Evolutionary conservation across 2,113 vertebrate species (phyloP).

Genomic region (Plecturocebus donacophilus): DNA sequence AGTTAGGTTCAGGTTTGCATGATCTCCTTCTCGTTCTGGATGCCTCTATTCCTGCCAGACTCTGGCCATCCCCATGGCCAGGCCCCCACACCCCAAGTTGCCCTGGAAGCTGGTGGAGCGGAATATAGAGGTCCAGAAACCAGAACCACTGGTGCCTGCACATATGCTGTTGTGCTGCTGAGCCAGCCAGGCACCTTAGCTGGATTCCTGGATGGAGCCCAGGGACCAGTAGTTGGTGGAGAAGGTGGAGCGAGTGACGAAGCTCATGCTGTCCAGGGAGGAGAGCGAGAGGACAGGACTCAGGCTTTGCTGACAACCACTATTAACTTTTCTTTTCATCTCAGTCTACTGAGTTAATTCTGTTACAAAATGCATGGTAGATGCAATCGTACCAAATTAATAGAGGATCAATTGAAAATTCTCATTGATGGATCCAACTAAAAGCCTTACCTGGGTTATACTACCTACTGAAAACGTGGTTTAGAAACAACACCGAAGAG

Average conservation of each 20-base stretch:
- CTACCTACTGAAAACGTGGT: background rate
- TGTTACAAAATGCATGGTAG: background rate
- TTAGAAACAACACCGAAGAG: background rate
- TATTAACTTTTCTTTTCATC: background rate
- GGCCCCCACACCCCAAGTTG: background rate
- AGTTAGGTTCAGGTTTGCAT: background rate
- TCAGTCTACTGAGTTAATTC: background rate
- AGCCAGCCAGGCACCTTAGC: no score
- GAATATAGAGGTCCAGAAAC: no score
- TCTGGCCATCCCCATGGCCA: background rate
- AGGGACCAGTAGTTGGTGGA: background rate
- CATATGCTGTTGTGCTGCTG: no score
- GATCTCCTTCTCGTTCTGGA: background rate
- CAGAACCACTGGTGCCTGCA: no score
- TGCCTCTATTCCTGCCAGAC: background rate
- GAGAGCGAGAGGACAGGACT: no score
- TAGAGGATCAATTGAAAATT: background rate
- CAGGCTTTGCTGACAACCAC: no score
- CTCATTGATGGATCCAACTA: background rate
- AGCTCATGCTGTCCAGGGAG: no score
- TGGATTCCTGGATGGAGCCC: background rate
- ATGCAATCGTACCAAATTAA: background rate
- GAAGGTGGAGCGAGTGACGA: no score
- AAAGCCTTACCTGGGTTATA: slow-evolving; percentile 14
- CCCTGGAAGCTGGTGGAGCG: background rate